Evolutionary conservation across 2,888 invertebrate genomes (phyloP).

Genomic region (Trichogramma dendrolimi): DNA sequence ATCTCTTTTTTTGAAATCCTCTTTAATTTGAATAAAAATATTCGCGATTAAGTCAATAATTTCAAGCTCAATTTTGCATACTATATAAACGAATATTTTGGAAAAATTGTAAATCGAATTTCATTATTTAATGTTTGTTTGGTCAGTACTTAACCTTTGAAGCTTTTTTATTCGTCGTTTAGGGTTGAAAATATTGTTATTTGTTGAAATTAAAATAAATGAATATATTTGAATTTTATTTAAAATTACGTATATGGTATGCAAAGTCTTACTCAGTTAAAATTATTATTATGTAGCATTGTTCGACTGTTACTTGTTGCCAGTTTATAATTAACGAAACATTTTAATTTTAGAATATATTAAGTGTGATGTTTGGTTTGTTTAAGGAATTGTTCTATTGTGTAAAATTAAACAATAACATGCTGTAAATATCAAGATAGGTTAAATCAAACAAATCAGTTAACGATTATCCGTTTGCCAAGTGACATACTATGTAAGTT

Average conservation of each 20-base stretch:
- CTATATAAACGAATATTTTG: too few relatives aligned
- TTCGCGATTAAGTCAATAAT: too few relatives aligned
- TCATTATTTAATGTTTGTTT: too few relatives aligned
- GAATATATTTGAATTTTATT: too few relatives aligned
- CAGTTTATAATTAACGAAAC: slow-evolving; percentile 45
- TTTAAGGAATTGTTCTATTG: slow-evolving; percentile 50
- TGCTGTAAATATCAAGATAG: slow-evolving; percentile 41
- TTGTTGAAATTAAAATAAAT: too few relatives aligned
- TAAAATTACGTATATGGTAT: neutral
- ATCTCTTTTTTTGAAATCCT: too few relatives aligned
- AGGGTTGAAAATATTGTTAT: too few relatives aligned
- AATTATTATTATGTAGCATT: slow-evolving; percentile 14
- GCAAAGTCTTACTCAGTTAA: slow-evolving; percentile 4
- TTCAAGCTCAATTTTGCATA: too few relatives aligned
- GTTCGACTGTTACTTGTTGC: slow-evolving; percentile 52
- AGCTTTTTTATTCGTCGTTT: too few relatives aligned
- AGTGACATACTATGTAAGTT: slow-evolving; percentile 27
- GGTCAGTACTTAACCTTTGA: too few relatives aligned
- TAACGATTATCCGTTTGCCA: slow-evolving; percentile 21
- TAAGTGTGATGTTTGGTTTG: slow-evolving; percentile 39
- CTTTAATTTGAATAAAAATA: too few relatives aligned
- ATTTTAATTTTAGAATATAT: slow-evolving; percentile 40
- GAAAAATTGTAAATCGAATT: too few relatives aligned
- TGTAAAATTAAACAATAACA: slow-evolving; percentile 39
- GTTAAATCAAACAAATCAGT: slow-evolving; percentile 22